Evolutionary conservation across 2,113 vertebrate genomes (phyloP).

Genomic region (Pristiophorus japonicus): DNA sequence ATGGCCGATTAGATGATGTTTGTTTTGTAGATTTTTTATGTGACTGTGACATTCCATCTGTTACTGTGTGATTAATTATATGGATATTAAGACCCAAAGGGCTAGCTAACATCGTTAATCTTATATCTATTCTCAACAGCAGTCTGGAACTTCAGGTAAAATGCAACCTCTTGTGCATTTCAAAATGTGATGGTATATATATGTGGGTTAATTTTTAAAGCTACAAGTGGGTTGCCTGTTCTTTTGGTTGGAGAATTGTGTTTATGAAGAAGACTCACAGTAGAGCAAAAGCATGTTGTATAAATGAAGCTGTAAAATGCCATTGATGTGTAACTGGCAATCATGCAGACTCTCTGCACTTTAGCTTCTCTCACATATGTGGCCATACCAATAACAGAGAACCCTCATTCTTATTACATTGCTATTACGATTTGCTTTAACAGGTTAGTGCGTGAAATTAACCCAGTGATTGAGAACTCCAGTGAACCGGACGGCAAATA

Average conservation of each 20-base stretch:
- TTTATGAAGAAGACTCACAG: not conserved
- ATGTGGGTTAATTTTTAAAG: not conserved
- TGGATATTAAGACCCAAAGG: constrained; percentile 34
- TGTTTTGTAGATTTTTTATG: constrained; percentile 21
- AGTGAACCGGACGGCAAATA: not conserved
- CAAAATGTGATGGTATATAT: not conserved
- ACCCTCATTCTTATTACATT: not conserved
- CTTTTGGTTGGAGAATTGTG: not conserved
- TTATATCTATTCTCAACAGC: constrained; percentile 36
- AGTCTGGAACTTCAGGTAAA: constrained; percentile 19
- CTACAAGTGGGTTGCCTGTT: not conserved
- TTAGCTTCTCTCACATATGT: not conserved
- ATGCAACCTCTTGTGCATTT: constrained; percentile 1
- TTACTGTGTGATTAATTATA: constrained; percentile 27
- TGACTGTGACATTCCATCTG: constrained; percentile 18
- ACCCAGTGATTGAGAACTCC: not conserved
- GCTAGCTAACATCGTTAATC: constrained; percentile 29
- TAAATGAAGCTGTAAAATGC: not conserved
- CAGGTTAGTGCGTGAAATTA: not conserved
- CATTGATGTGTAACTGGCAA: not conserved
- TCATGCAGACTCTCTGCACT: not conserved
- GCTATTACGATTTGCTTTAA: not conserved
- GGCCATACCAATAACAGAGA: not conserved
- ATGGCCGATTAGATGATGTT: constrained; percentile 13
- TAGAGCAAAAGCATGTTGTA: not conserved